Conservation (phyloP, 1,140 invertebrate genomes). For the Pseudomyrmex dendroicus region DNA sequence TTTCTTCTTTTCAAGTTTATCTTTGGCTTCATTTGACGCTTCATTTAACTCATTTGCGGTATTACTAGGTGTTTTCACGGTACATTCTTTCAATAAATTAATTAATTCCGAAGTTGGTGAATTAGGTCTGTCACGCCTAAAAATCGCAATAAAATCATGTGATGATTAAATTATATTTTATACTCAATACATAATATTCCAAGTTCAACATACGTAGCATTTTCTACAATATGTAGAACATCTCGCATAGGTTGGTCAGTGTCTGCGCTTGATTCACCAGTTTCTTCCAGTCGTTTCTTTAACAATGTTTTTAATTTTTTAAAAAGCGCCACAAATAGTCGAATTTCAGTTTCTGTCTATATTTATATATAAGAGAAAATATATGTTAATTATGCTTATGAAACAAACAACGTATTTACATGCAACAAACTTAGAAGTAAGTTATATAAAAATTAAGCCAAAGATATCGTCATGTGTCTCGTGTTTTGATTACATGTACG, state of each 20-base stretch:
- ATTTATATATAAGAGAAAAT: slow-evolving; percentile 8
- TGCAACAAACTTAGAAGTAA: no score
- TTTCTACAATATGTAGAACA: slow-evolving; percentile 88
- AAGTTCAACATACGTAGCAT: slow-evolving; percentile 73
- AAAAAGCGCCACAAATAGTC: slow-evolving; percentile 86
- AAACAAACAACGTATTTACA: no score
- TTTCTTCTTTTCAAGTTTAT: slow-evolving; percentile 5
- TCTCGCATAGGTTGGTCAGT: slow-evolving; percentile 90
- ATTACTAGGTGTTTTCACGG: not conserved
- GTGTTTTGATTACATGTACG: no score
- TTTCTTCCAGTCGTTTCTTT: slow-evolving; percentile 85
- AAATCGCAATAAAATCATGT: not conserved
- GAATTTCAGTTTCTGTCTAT: slow-evolving; percentile 88
- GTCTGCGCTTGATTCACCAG: slow-evolving; percentile 87
- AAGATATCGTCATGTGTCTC: no score
- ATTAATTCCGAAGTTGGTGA: slow-evolving; percentile 55
- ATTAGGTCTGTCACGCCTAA: slow-evolving; percentile 63
- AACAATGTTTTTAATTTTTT: slow-evolving; percentile 88
- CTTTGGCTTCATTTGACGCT: not conserved
- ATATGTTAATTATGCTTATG: not conserved
- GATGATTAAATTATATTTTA: not conserved
- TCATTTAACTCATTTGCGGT: not conserved
- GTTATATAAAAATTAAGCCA: no score
- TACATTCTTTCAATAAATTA: slow-evolving; percentile 13
- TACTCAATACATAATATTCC: not conserved